phyloP scores from a whole-genome alignment of 2,888 invertebrate genomes.

The Thereva nobilitata region DNA sequence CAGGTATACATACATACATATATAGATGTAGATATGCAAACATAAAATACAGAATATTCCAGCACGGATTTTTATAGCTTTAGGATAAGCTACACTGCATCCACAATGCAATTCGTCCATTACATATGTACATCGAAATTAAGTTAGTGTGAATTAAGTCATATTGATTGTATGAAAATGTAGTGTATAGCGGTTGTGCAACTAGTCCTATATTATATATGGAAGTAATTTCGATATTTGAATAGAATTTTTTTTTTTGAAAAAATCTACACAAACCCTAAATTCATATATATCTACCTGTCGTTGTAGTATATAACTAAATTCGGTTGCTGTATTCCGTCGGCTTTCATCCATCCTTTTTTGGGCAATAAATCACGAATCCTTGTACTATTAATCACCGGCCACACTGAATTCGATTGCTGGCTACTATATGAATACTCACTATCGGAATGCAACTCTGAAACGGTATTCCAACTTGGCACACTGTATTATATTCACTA shows the following conservation, averaged over 20 bases:
- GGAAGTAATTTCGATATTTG: constrained; percentile 18
- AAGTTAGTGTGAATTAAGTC: no score
- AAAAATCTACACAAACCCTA: constrained; percentile 11
- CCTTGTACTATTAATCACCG: not conserved
- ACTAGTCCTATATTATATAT: not conserved
- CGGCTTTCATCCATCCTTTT: constrained; percentile 53
- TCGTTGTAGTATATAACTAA: constrained; percentile 57
- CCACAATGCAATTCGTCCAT: no score
- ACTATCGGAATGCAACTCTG: no score
- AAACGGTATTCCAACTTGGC: no score
- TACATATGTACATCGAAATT: no score
- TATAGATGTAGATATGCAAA: no score
- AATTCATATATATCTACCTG: constrained; percentile 53
- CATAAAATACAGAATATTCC: no score
- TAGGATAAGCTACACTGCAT: no score
- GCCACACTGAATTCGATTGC: not conserved
- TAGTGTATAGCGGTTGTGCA: not conserved
- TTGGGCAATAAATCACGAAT: not conserved
- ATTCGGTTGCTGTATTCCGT: constrained; percentile 57
- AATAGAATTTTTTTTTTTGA: not conserved
- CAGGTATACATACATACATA: no score
- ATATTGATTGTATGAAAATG: constrained; percentile 7
- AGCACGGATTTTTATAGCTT: no score
- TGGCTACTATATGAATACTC: not conserved
- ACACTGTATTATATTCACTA: no score